Evolutionary conservation across 2,888 invertebrate genomes (phyloP).

Genomic region (Trileptium ribeirensis): DNA sequence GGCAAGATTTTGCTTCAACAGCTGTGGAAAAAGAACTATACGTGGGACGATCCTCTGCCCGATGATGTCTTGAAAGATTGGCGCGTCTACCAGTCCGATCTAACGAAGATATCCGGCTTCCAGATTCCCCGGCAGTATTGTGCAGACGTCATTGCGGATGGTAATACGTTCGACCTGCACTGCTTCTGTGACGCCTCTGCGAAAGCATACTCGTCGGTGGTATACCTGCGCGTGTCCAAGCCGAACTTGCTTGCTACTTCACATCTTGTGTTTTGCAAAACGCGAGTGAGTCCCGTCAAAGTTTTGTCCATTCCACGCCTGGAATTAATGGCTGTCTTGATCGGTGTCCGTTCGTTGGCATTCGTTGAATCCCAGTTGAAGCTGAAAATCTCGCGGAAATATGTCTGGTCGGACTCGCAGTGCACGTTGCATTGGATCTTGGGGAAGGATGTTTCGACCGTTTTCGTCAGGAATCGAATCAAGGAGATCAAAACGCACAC

Average conservation of each 20-base stretch:
- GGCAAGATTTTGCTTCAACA: slow-evolving; percentile 40
- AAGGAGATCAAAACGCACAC: background rate
- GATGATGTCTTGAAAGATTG: background rate
- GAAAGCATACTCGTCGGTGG: slow-evolving; percentile 34
- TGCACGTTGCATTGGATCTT: background rate
- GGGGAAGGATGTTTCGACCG: background rate
- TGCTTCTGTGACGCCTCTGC: slow-evolving; percentile 38
- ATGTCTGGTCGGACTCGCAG: too few relatives aligned
- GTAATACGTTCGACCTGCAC: slow-evolving; percentile 19
- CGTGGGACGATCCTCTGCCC: slow-evolving; percentile 39
- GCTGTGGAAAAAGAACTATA: slow-evolving; percentile 35
- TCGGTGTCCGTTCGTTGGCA: background rate
- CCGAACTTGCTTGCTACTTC: background rate
- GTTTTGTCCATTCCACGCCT: background rate
- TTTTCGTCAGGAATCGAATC: background rate
- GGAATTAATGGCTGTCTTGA: background rate
- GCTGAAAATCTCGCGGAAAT: too few relatives aligned
- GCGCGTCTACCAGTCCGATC: background rate
- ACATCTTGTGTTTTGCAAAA: slow-evolving; percentile 29
- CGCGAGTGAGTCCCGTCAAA: slow-evolving; percentile 30
- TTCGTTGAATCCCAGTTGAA: background rate
- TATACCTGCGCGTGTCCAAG: slow-evolving; percentile 30
- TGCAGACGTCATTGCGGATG: background rate
- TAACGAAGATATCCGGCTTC: background rate
- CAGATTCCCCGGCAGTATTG: background rate